Evolutionary conservation across 2,797 vertebrate species (phyloP), one percentile per base, ranked within the genome.

Genomic region (Clangula hyemalis): DNA sequence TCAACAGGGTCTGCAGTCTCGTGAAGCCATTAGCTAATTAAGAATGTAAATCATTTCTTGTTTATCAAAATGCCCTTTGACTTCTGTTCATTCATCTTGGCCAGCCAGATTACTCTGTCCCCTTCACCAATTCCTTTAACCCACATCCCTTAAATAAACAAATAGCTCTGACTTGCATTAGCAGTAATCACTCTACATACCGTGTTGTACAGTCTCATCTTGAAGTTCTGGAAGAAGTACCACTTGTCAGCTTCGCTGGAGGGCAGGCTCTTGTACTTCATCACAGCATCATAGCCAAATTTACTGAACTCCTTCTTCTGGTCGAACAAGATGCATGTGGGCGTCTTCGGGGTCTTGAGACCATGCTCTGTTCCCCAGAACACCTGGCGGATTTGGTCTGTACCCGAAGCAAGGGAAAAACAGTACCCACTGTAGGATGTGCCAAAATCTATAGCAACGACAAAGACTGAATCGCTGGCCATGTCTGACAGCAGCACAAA

Each of bases 181-280:
- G 36, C 6, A 74, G 54, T 39, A 95, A 58, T 21, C 2, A 0
- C 66, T 83, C 16, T 49, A 86, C 87, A n/a, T 92, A 92, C 84
- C 7, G 6, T 69, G 77, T 82, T 41, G 73, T 93, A 95, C 58
- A 96, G 85, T 16, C 78, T 38, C 90, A 93, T 94, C 85, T 94
- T 94, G 87, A 96, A 96, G 66, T 96, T 68, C 24, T 85, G n/a
- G 82, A 96, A 96, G 92, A 86, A 96, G 56, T 94, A 95, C 93
- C 91, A 76, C 56, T 28, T 76, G 77, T 49, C 41, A 87, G 74
- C 66, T 66, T 95, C n/a, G 0, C n/a, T 39, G 71, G 66, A 51
- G 64, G 84, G 60, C 54, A 95, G 49, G 38, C 15, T 93, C 60
- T 89, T 94, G 56, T 95, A 96, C 60, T 87, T 94, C 79, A 94